phyloP scores from a whole-genome alignment of 2,888 invertebrate species.

The Liodrosophila aerea region DNA sequence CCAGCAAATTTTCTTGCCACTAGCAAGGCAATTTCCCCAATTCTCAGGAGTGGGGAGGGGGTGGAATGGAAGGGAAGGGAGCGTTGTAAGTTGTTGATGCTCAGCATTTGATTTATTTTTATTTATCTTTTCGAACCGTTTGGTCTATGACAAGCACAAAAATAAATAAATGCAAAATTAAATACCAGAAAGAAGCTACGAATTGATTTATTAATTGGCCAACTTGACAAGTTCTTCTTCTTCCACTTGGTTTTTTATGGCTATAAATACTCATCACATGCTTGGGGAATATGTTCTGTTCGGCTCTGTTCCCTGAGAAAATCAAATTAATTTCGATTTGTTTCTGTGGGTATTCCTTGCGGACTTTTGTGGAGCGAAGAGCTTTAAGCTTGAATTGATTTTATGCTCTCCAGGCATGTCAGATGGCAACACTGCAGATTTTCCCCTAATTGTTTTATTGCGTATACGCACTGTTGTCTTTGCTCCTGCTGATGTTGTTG shows the following conservation, averaged over 20 bases:
- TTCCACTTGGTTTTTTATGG: neutral
- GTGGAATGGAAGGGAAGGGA: neutral
- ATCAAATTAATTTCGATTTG: constrained; percentile 71
- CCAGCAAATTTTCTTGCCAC: constrained; percentile 14
- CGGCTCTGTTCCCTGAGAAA: constrained; percentile 8
- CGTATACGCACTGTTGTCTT: constrained; percentile 52
- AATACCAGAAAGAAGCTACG: constrained; percentile 39
- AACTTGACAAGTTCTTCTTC: constrained; percentile 29
- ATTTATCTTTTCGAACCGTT: constrained; percentile 18
- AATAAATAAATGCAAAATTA: constrained; percentile 56
- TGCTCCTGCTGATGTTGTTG: constrained; percentile 19
- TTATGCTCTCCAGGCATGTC: constrained; percentile 33
- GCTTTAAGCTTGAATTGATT: constrained; percentile 23
- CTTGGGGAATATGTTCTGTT: neutral
- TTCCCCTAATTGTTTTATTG: constrained; percentile 69
- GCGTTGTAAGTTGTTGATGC: constrained; percentile 29
- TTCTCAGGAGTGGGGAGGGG: neutral
- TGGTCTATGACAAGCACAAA: constrained; percentile 39
- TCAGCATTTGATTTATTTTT: constrained; percentile 25
- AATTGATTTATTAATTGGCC: constrained; percentile 76
- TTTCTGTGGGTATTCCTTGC: constrained; percentile 50
- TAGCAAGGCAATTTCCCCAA: neutral
- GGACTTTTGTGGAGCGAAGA: constrained; percentile 48
- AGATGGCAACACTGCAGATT: constrained; percentile 44
- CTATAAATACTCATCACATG: too few relatives aligned